Evolutionary conservation across 64 coral and sea anemone species (phyloP).

Genomic region (Pachyseris speciosa): DNA sequence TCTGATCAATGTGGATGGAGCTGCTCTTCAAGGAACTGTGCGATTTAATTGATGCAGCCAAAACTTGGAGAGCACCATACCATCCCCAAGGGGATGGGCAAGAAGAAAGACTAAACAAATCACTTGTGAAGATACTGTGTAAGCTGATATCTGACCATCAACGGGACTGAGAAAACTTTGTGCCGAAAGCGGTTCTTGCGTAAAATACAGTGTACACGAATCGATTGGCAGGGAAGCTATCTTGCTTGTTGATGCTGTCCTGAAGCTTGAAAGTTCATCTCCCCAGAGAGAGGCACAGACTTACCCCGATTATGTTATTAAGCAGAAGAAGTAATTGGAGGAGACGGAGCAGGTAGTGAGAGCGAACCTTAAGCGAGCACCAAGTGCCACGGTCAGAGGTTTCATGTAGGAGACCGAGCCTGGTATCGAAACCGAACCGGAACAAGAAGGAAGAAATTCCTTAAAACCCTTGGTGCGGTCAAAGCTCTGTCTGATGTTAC

Average conservation of each 20-base stretch:
- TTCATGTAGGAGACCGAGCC: conserved; percentile 2
- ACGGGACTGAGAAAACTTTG: background rate
- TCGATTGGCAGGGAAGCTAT: conserved; percentile 18
- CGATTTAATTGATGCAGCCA: conserved; percentile 15
- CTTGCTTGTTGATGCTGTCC: conserved; percentile 9
- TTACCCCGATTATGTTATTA: conserved; percentile 35
- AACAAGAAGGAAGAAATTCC: background rate
- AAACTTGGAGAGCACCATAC: background rate
- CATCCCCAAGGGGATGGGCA: background rate
- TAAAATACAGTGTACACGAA: conserved; percentile 34
- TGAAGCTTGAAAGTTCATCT: background rate
- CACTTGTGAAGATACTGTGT: conserved; percentile 5
- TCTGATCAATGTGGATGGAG: background rate
- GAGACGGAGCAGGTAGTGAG: conserved; percentile 16
- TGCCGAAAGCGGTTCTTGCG: conserved; percentile 6
- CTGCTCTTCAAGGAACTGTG: background rate
- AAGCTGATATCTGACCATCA: background rate
- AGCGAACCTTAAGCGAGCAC: background rate
- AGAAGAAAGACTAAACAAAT: conserved; percentile 16
- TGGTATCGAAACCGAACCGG: conserved; percentile 19
- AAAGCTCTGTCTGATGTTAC: background rate
- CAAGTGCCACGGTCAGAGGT: conserved; percentile 10
- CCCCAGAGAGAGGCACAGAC: background rate
- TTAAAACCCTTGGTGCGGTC: background rate
- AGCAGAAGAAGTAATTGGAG: conserved; percentile 25